A percentile compares a stretch with the other conserved stretches of the same genome.
phyloP scores from a whole-genome alignment of 2,797 vertebrate species.

The Centroberyx gerrardi region DNA sequence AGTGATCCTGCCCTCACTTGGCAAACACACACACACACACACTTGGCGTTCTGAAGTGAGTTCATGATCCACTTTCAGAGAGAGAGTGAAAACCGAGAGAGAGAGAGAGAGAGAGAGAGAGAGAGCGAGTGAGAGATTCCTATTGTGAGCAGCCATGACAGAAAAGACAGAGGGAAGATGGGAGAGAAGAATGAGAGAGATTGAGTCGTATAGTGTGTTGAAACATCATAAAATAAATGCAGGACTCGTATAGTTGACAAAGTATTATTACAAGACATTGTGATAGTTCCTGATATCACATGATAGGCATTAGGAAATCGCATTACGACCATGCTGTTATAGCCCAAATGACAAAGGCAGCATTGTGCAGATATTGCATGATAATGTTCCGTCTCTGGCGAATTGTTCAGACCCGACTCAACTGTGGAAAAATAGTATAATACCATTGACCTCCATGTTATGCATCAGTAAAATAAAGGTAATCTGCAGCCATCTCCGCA shows the following conservation, averaged over 20 bases:
- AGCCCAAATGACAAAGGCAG: constrained; percentile 23
- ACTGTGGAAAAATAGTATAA: constrained; percentile 28
- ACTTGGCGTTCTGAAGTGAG: constrained; percentile 23
- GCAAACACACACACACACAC: background rate
- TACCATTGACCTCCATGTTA: constrained; percentile 29
- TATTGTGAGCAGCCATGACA: constrained; percentile 4
- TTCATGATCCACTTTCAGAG: constrained; percentile 8
- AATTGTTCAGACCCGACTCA: constrained; percentile 14
- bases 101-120: background rate
- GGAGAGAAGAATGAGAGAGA: background rate
- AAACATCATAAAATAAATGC: background rate
- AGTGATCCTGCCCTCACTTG: constrained; percentile 46
- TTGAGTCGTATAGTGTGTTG: background rate
- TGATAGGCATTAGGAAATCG: constrained; percentile 16
- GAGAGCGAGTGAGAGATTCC: background rate
- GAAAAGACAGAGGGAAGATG: background rate
- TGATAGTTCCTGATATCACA: constrained; percentile 19
- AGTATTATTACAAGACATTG: constrained; percentile 20
- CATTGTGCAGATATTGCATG: constrained; percentile 22
- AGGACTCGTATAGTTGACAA: background rate
- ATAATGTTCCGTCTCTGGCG: constrained; percentile 27
- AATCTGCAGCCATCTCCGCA: constrained; percentile 22
- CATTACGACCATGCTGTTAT: constrained; percentile 18
- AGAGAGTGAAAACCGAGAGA: background rate
- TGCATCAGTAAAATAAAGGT: constrained; percentile 28